Base-by-base conservation (phyloP, 2,888 invertebrate species). In the Napeogenes inachia region DNA sequence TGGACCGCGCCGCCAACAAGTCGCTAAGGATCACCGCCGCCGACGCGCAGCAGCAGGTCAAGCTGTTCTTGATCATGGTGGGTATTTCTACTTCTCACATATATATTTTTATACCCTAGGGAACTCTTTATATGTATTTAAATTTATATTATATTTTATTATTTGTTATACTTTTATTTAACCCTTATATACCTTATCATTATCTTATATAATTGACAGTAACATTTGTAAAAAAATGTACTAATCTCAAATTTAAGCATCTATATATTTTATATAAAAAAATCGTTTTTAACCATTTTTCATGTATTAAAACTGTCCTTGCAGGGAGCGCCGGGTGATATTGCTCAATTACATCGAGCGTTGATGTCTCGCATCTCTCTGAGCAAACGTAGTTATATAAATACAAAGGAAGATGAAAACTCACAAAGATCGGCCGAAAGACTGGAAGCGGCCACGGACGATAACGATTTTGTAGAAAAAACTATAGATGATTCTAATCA, bases 1-100 rank as follows among this genome's bases (percentile, higher is more conserved):
- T 96, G 33, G 96, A 98, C 79, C 93, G 95, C 68, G 96, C 97
- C 3, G 97, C 96, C 75, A 93, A 94, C 70, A 98, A 97, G 89
- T 97, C 96, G 68, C 92, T 98, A 38, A 91, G 98, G 68, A 91
- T 98, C 72, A 98, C 98, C 3, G 98, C 97, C 4, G 93, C 96
- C 77, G 97, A 97, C 75, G 94, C 94, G 45, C 93, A 93, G 67
- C 95, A 95, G 54, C 95, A 95, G 75, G 92, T 98, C 66, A 96
- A 96, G 87, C 94, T 98, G 68, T 98, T 96, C 80, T 93, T 98
- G 61, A 93, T 97, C 55, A 95, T 95, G 94, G 95, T 95, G 73
- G 87, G 90, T 79, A 2, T 10, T 42, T 6, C 8, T 3, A 42
- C 10, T 42, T 42, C 8, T 42, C 10, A 10, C 10, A 6, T 42